Evolutionary conservation across 2,113 vertebrate genomes (phyloP), one percentile per base, ranked within the genome.

Genomic region (Leucopsar rothschildi): DNA sequence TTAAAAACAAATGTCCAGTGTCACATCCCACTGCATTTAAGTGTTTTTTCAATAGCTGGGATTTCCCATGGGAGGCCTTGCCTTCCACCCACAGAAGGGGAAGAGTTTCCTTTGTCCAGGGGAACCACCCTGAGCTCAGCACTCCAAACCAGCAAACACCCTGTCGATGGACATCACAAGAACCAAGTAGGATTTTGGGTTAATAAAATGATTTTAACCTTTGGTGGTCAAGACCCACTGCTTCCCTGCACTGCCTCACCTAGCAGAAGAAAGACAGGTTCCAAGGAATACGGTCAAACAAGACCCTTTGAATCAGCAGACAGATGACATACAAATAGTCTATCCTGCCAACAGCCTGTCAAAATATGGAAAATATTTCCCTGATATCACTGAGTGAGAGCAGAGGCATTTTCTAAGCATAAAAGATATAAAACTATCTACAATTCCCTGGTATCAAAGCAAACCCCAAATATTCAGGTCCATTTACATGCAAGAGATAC

Each of bases 161-260:
- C 28, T 8, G 11, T 8, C 4, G 1, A n/a, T 1, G 4, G 25
- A 59, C 27, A 60, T 15, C 19, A 10, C n/a, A 11, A 8, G 25
- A 5, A n/a, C 9, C 37, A 31, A 17, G 23, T 0, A 37, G 29
- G 24, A 70, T 40, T 35, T 14, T 6, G 28, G 21, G 4, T 24
- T 42, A 57, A 40, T 33, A 1, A 15, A 64, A 63, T 5, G 0
- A 60, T 57, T 42, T 60, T 37, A 84, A 35, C 5, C 10, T 18
- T 22, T 35, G 56, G 44, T 37, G 31, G 20, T 68, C 39, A 53
- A 71, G 40, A 56, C 8, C 28, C 44, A 31, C 55, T 66, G 31
- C 50, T 56, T 47, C 29, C 23, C 50, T 70, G 33, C 27, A n/a
- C 15, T 27, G 69, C 42, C 59, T 59, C 55, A 25, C 28, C 6